Conservation (phyloP, 2,888 invertebrate genomes). For the Troglohyphantes excavatus region DNA sequence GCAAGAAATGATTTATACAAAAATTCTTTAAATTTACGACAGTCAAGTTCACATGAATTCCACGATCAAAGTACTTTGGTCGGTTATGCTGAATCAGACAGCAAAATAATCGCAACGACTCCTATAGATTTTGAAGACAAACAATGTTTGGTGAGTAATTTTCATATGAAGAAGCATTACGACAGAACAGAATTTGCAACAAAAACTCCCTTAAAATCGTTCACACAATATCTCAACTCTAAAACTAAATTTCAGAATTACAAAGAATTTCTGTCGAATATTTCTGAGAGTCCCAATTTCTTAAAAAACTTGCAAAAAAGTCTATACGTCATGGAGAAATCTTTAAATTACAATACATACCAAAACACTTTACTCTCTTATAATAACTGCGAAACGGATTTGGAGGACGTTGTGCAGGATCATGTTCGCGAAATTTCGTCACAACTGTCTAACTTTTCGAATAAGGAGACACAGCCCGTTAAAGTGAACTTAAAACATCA, state of each 20-base stretch:
- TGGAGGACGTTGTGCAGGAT: not conserved
- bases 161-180: conserved; percentile 47
- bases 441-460: not conserved
- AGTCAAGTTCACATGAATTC: not conserved
- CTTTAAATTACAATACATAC: conserved; percentile 61
- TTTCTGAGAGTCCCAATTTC: conserved; percentile 25
- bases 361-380: conserved; percentile 52
- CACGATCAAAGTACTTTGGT: conserved; percentile 32
- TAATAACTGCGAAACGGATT: conserved; percentile 1
- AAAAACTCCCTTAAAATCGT: conserved; percentile 44
- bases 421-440: not conserved
- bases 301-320: conserved; percentile 28
- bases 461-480: not conserved
- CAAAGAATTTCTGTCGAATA: conserved; percentile 40
- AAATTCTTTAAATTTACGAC: conserved; percentile 6
- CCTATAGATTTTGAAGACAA: conserved; percentile 37
- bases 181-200: conserved; percentile 19
- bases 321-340: conserved; percentile 66
- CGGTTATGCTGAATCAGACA: not conserved
- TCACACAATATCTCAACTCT: conserved; percentile 25
- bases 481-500: conserved; percentile 15
- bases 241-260: conserved; percentile 56
- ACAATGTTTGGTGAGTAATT: conserved; percentile 34
- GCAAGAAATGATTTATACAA: conserved; percentile 49
- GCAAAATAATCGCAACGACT: conserved; percentile 34